Base-by-base conservation (phyloP, 2,888 invertebrate genomes). In the Coenonympha arcania region DNA sequence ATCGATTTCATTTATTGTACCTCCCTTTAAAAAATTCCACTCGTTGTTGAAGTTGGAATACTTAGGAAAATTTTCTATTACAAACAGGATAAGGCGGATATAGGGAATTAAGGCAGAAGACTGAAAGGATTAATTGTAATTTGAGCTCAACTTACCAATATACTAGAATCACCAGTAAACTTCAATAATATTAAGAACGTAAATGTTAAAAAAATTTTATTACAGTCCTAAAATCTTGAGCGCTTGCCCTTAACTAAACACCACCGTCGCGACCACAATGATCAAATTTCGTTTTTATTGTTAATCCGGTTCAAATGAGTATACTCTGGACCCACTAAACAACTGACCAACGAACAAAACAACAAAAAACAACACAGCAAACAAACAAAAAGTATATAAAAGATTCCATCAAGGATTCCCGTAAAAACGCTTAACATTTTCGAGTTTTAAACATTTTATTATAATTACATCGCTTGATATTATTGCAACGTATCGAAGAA, bases 261-360 rank as follows among this genome's bases (percentile, higher is more conserved):
- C 65, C 65, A 64, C 64, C 28, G 63, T 61, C 58, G 63, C 71
- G 67, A 69, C 68, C 75, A 78, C 82, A 84, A 85, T 84, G 84
- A 86, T 85, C 85, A 84, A 85, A 85, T 86, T 85, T 84, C 84
- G 79, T 81, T 85, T 86, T 86, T 86, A 86, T 85, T 86, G 84
- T 86, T 80, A 77, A 81, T 78, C 77, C 76, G 58, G 65, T 67
- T 71, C 75, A 82, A 85, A 83, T 82, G 83, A 84, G 77, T 75
- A 71, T 66, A 69, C 69, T 74, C 74, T 69, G 73, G 70, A 69
- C 62, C 70, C 70, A 68, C 68, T 70, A 71, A 73, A 75, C 76
- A 77, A 76, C 72, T 68, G 73, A 68, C 63, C 65, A 59, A 66
- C 60, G 64, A 69, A 73, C 65, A 63, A 61, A 60, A 63, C 59